Evolutionary conservation across 2,888 invertebrate species (phyloP), one percentile per base, ranked within the genome.

Genomic region (Agrochola lychnidis): DNA sequence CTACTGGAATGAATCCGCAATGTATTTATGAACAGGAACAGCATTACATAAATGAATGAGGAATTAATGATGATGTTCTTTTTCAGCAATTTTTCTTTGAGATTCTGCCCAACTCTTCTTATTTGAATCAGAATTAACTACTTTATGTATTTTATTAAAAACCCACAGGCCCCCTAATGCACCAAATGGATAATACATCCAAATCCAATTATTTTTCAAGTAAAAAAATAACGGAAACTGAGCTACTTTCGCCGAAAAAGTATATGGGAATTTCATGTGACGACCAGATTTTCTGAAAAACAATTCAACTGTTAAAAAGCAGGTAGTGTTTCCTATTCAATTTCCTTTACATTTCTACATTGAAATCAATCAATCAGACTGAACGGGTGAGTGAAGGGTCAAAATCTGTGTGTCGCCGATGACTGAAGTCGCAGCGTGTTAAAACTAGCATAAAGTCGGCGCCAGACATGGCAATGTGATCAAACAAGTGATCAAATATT

Each of bases 191-290:
- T 97, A 98, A 93, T 98, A 99, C 94, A 97, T 98, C 97, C 97
- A 98, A 78, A 98, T 96, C 97, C 98, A 98, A 87, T 98, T 97
- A 87, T 98, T 97, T 88, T 97, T 97, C 87, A 97, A 94, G 90
- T 98, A 98, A 91, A 95, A 97, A 91, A 97, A 98, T 82, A 97
- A 96, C n/a, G 99, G 99, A 91, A 99, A 99, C 91, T 98, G 98
- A 12, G 97, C 98, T 9, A 99, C 88, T 95, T 99, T 98, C 0
- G 98, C 98, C 1, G 98, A 95, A 48, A 98, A 92, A 0, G 99
- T 99, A 93, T 99, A 99, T 0, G 99, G 99, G 93, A 96, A 99
- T 93, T 98, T 98, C 99, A 99, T 99, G 69, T 98, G 98, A 77
- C 98, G 97, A 74, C 97, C 97, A 73, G 96, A 95, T 88, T 95